Evolutionary conservation across 2,888 invertebrate species (phyloP), one percentile per base, ranked within the genome.

Genomic region (Nesidiocoris tenuis): DNA sequence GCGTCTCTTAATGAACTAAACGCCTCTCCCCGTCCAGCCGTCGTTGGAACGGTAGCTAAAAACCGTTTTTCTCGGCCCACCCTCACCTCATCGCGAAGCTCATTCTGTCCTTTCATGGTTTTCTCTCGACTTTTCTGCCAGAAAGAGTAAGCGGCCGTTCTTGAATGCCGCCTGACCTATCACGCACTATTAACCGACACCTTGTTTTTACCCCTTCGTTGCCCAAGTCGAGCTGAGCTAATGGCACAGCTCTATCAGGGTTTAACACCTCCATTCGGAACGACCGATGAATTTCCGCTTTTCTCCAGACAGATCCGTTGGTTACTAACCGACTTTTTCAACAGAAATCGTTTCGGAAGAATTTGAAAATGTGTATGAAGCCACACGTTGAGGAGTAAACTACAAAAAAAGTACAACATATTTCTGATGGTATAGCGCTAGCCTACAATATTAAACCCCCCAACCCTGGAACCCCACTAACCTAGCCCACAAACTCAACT

Each of bases 121-220:
- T 67, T 67, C 55, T 19, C 23, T 23, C 67, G 21, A 25, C 39
- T 39, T 39, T n/a, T 39, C 39, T 39, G 39, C 12, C 39, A 39
- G 39, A 39, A 39, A 39, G 39, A 39, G 39, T 39, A 39, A 12
- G 39, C 66, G 18, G 66, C 54, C 19, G 24, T 21, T 25, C 25
- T 55, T 67, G 55, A 67, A 67, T 67, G 67, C 67, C 67, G 67
- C 67, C 67, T 67, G 67, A 67, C 67, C 67, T 56, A 67, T 67
- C 67, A 67, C 67, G 67, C 67, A 56, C 67, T 67, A 67, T 67
- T 67, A 67, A 54, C 56, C 67, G 67, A 39, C 67, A 55, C 21
- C 56, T 22, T 21, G 56, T 19, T 67, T 64, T 18, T 16, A 18
- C 67, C 56, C 0, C 2, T 54, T 12, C 22, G 12, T 22, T 2